These are phyloP conservation scores for Epizoanthus ramosus DNA, from an alignment of 92 coral and sea anemone species.

Conservation along the genomic window DNA sequence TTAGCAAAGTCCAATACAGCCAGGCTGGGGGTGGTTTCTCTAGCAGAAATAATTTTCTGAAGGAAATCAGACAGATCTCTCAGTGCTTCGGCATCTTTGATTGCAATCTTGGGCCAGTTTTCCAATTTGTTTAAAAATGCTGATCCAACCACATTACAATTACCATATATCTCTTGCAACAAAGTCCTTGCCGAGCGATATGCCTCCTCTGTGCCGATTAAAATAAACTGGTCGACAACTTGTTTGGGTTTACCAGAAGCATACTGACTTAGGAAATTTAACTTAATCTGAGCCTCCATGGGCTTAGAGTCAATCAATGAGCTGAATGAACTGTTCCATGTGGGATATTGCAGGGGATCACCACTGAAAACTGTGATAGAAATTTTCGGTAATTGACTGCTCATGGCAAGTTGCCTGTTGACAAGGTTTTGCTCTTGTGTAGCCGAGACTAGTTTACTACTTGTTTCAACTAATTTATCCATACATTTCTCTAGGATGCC, in stretches of 20 bases:
- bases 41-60: slow-evolving; percentile 47
- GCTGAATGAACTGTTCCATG: slow-evolving; percentile 32
- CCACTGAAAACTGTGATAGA: slow-evolving; percentile 37
- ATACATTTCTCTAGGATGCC: slow-evolving; percentile 29
- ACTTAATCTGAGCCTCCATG: slow-evolving; percentile 34
- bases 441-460: slow-evolving; percentile 8
- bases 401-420: neutral
- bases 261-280: slow-evolving; percentile 35
- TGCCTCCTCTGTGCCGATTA: slow-evolving; percentile 41
- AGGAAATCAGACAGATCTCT: slow-evolving; percentile 52
- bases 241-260: slow-evolving; percentile 32
- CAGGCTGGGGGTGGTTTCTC: slow-evolving; percentile 19
- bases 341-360: slow-evolving; percentile 26
- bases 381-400: slow-evolving; percentile 15
- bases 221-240: slow-evolving; percentile 19
- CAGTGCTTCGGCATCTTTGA: slow-evolving; percentile 42
- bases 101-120: slow-evolving; percentile 43
- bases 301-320: slow-evolving; percentile 33
- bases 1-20: slow-evolving; percentile 48
- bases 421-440: slow-evolving; percentile 33
- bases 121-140: slow-evolving; percentile 35
- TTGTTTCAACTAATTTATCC: slow-evolving; percentile 34
- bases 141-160: slow-evolving; percentile 34
- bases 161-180: slow-evolving; percentile 37
- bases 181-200: slow-evolving; percentile 43